Base-by-base conservation (phyloP, 2,888 invertebrate species). In the Drosophila affinis region DNA sequence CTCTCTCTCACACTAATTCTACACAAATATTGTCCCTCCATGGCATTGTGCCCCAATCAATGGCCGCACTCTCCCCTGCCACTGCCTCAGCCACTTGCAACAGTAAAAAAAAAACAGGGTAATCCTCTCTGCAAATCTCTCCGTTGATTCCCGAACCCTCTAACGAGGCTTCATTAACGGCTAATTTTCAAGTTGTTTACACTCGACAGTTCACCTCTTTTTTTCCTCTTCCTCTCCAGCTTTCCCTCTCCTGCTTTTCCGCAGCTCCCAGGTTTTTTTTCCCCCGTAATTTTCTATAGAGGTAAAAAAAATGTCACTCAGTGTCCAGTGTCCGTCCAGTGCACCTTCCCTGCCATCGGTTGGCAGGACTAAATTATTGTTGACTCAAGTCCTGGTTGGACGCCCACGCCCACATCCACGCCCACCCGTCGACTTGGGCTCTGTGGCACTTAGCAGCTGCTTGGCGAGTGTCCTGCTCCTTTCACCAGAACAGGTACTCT, bases 171-270 rank as follows among this genome's bases (percentile, higher is more conserved):
- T 86, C 81, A 84, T 88, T 88, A 86, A 81, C 79, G 77, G 81
- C 81, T 86, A 86, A 86, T 86, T 86, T 86, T 81, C 78, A 83
- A 87, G 79, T 83, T 86, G 87, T 88, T 86, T 86, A 87, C 87
- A 87, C 81, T 81, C 65, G 48, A 71, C 75, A 75, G 70, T 79
- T 73, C 79, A 82, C 82, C 76, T 75, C 60, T 70, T 71, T 60
- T 47, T 24, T 27, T 24, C 18, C 49, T 39, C 45, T 44, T 44
- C 3, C 21, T 24, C 14, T 10, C 12, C 27, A 12, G 10, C 27
- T 29, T 17, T 17, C 14, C 27, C 27, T 44, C 9, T 55, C 17
- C 47, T 7, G 14, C 14, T 39, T 12, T 39, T 4, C 46, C 46
- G n/a, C 34, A 39, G 9, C 27, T 27, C 27, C 1, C 29, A 18